These are phyloP conservation scores for Lagocephalus sceleratus DNA, from an alignment of 2,797 vertebrate genomes.

Conservation along the genomic window DNA sequence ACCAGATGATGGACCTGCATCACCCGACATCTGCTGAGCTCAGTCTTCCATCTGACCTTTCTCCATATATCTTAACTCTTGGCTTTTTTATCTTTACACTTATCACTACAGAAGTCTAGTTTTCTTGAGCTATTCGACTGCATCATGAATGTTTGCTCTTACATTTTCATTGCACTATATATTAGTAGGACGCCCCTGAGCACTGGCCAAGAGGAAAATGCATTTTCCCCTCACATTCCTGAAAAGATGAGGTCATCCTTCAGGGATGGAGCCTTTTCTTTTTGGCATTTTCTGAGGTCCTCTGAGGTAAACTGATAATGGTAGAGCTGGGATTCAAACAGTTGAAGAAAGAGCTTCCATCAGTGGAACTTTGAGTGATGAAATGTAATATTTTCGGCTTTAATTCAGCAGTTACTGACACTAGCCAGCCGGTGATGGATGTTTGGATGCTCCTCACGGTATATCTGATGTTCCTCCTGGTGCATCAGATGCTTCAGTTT, in stretches of 20 bases:
- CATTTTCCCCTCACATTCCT: background rate
- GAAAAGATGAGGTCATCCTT: background rate
- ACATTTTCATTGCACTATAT: background rate
- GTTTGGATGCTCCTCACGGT: too few species aligned
- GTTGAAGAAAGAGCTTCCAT: too few species aligned
- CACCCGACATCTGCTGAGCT: background rate
- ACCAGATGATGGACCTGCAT: background rate
- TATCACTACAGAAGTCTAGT: background rate
- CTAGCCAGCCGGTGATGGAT: too few species aligned
- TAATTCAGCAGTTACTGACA: too few species aligned
- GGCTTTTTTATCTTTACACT: background rate
- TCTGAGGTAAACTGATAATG: background rate
- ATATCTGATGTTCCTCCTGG: too few species aligned
- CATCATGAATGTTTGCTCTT: too few species aligned
- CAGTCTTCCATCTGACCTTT: background rate
- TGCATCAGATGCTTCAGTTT: too few species aligned
- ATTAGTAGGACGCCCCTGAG: background rate
- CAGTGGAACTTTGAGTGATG: too few species aligned
- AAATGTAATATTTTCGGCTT: too few species aligned
- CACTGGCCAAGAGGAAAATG: background rate
- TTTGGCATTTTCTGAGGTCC: background rate
- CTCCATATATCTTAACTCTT: too few species aligned
- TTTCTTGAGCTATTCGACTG: background rate
- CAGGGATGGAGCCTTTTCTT: background rate
- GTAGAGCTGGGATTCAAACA: background rate